Base-by-base conservation (phyloP, 2,113 vertebrate species). In the Arvicanthis niloticus region DNA sequence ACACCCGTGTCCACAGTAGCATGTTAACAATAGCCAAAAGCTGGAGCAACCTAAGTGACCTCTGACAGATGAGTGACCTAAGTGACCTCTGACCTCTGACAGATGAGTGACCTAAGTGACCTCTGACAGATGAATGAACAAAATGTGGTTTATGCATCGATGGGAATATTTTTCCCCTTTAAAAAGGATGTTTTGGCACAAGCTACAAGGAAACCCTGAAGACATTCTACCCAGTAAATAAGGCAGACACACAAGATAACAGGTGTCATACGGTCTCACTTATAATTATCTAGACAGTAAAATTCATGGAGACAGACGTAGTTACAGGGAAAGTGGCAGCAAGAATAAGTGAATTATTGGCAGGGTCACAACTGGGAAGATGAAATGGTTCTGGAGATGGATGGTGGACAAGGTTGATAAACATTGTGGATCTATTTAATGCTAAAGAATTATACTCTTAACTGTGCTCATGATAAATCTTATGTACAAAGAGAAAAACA, bases 191-290 rank as follows among this genome's bases (percentile, higher is more conserved):
- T 42, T 81, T 89, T 68, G 40, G 87, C 51, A 80, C 58, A 76
- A 42, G 0, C 56, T 70, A 26, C 31, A 91, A 67, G 24, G 22
- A 72, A 81, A 53, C 24, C 45, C 22, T 89, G 21, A 86, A 89
- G 72, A 65, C 15, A 65, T 58, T 51, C 31, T 82, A 21, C 75
- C 76, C n/a, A 21, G 15, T 91, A 96, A 94, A 93, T 51, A 87
- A 89, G 13, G 26, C 68, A 93, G 24, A 88, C 13, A 60, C 11
- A 60, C n/a, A 75, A 76, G 95, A 93, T 45, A 58, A 37, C 26
- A 78, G 68, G 45, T 78, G 58, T 31, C 65, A 10, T 81, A 37
- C 68, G 9, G 58, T 26, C 60, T 31, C 29, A 72, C 31, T 81
- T 91, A 53, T 42, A 75, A 37, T 1, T n/a, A 80, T 48, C 40